phyloP scores from a whole-genome alignment of 2,113 vertebrate genomes.

The Bubalus kerabau region DNA sequence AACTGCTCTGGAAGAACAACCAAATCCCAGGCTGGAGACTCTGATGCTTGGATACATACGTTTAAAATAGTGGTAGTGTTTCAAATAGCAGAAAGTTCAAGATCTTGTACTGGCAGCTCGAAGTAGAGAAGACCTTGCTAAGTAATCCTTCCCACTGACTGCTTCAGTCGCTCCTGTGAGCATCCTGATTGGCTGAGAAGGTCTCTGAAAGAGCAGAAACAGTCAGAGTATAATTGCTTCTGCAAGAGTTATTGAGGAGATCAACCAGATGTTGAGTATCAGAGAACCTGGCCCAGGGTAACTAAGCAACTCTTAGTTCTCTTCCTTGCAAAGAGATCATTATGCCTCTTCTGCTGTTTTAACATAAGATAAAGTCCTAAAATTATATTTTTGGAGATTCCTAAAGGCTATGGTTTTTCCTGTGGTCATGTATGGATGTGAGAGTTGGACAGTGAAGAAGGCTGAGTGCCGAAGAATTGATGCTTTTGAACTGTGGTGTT shows the following conservation, averaged over 20 bases:
- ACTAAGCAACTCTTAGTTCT: not conserved
- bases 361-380: not conserved
- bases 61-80: not conserved
- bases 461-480: too few relatives aligned
- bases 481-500: too few relatives aligned
- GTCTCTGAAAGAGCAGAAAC: not conserved
- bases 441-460: too few relatives aligned
- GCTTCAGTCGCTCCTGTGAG: not conserved
- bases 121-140: not conserved
- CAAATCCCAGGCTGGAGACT: not conserved
- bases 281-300: not conserved
- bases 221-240: not conserved
- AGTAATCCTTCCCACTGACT: not conserved
- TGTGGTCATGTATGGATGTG: too few relatives aligned
- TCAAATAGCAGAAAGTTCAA: not conserved
- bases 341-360: not conserved
- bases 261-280: not conserved
- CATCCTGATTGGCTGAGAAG: not conserved
- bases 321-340: not conserved
- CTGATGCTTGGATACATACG: not conserved
- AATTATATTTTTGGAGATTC: not conserved
- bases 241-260: not conserved
- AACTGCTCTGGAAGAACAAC: not conserved
- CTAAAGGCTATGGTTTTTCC: not conserved
- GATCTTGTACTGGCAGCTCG: not conserved